Percentiles rank a stretch among this genome's conserved stretches.
phyloP scores from a whole-genome alignment of 2,888 invertebrate species.

The Thumatha senex region DNA sequence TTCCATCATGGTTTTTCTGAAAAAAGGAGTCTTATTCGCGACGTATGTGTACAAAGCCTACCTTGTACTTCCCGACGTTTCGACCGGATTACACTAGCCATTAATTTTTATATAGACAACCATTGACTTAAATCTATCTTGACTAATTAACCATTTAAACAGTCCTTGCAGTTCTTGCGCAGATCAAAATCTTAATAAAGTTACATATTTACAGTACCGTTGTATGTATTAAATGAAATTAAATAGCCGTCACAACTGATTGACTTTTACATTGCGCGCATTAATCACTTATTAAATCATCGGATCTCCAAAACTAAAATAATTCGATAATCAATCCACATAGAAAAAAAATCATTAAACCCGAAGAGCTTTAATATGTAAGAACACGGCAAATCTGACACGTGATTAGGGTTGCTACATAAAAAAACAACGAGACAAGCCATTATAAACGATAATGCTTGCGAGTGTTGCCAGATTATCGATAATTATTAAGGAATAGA shows the following conservation, averaged over 20 bases:
- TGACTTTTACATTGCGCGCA: conserved; percentile 5
- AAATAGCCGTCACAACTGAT: conserved; percentile 1
- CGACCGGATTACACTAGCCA: too few relatives aligned
- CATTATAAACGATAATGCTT: conserved; percentile 64
- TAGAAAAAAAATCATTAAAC: conserved; percentile 67
- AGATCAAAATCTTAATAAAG: too few relatives aligned
- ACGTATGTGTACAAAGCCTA: too few relatives aligned
- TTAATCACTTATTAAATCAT: conserved; percentile 12
- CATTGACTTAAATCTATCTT: too few relatives aligned
- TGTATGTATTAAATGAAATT: conserved; percentile 15
- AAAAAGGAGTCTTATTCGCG: too few relatives aligned
- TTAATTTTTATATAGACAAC: too few relatives aligned
- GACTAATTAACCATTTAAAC: too few relatives aligned
- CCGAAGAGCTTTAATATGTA: conserved; percentile 58
- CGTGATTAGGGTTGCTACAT: conserved; percentile 78
- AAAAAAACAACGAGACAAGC: conserved; percentile 65
- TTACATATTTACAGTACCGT: conserved; percentile 15
- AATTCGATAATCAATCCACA: conserved; percentile 66
- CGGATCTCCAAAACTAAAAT: conserved; percentile 48
- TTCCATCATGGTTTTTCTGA: too few relatives aligned
- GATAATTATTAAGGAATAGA: conserved; percentile 79
- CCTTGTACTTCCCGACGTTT: too few relatives aligned
- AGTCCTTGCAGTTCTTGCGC: too few relatives aligned
- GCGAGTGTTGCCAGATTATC: conserved; percentile 81
- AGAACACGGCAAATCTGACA: conserved; percentile 78